Base-by-base conservation (phyloP, 2,888 invertebrate species). In the Electrophaes corylata region DNA sequence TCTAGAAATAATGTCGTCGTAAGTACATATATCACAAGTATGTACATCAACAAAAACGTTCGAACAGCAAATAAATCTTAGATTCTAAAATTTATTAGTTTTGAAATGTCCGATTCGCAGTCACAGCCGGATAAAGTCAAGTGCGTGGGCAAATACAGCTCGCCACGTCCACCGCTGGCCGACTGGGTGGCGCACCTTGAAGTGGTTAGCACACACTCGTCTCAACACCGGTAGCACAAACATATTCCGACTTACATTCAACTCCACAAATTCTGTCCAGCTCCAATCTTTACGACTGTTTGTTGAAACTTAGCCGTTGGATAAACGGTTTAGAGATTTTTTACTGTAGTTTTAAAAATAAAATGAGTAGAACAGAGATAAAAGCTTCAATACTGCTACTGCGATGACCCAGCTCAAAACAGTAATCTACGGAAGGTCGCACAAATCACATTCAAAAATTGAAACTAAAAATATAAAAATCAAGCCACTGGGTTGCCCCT, bases 191-290 rank as follows among this genome's bases (percentile, higher is more conserved):
- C 78, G 73, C 76, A 72, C 64, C 67, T 70, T 87, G 75, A 73
- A 90, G 91, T 88, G 90, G 79, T 78, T 66, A 44, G 80, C 81
- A 91, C 88, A 91, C 90, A 91, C 84, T 83, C 66, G 62, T 72
- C 73, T 47, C 78, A 87, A 88, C 87, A 88, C 90, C 89, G 84
- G 91, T 90, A 89, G 88, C 86, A 75, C 83, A 88, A 88, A 89
- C 84, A 87, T 79, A 81, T 78, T 74, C 78, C 79, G 77, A 80
- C 79, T 79, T 79, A 78, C 78, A 81, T 83, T 78, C 76, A 78
- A 80, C 81, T 78, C 75, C 78, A 77, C 76, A 79, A 81, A 84
- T 80, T 84, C 78, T 76, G 73, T 78, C 66, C 73, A 80, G 78
- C 67, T 68, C 67, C 60, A 64, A 70, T 70, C 62, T 69, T 65